Percentiles rank a stretch among this genome's conserved stretches.
These are phyloP conservation scores for Manis crassicaudata DNA, from an alignment of 2,797 vertebrate genomes.

Conservation along the genomic window DNA sequence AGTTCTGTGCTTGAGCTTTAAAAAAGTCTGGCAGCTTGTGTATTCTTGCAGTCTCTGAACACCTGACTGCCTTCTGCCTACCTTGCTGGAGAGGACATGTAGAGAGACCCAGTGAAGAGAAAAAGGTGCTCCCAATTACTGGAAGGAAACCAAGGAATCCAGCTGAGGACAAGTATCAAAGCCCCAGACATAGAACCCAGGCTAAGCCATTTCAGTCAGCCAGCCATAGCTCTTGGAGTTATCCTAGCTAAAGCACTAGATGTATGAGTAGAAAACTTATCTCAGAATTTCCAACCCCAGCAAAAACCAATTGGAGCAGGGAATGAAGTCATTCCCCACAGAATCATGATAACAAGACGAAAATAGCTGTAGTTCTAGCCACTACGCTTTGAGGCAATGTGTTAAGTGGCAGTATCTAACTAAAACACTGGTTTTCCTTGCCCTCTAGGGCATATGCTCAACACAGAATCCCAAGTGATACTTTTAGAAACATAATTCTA, in stretches of 20 bases:
- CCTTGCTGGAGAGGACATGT: background rate
- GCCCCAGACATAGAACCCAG: background rate
- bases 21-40: background rate
- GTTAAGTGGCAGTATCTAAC: background rate
- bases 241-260: background rate
- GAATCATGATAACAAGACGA: background rate
- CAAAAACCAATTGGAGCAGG: background rate
- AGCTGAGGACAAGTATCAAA: background rate
- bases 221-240: background rate
- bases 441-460: background rate
- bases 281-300: background rate
- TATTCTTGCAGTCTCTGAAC: background rate
- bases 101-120: background rate
- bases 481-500: slow-evolving; percentile 26
- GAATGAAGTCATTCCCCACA: background rate
- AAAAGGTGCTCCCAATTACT: background rate
- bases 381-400: background rate
- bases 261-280: background rate
- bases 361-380: background rate
- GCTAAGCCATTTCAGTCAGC: background rate
- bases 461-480: background rate
- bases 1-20: background rate
- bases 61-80: background rate
- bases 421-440: background rate
- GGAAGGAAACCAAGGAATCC: background rate